Percentiles rank a stretch among this genome's conserved stretches.
phyloP scores from a whole-genome alignment of 1,140 invertebrate species.

The Psix sp. region DNA sequence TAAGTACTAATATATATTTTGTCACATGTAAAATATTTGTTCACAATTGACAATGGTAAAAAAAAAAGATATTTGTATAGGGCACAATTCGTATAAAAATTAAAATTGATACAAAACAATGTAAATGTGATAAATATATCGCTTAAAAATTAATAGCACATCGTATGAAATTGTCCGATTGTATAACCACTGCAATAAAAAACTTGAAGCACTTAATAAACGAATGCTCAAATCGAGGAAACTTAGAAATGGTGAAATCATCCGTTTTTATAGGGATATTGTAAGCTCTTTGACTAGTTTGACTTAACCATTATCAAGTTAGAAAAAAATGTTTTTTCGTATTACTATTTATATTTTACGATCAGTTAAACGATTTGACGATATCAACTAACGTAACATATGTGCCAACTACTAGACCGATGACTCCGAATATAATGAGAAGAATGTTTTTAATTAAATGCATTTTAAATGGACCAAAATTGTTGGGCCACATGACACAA shows the following conservation, averaged over 20 bases:
- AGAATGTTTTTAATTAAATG: constrained; percentile 82
- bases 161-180: too few species aligned
- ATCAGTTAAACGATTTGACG: constrained; percentile 44
- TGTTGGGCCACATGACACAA: constrained; percentile 80
- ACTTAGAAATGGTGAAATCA: too few species aligned
- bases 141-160: too few species aligned
- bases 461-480: constrained; percentile 72
- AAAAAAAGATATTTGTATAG: background rate
- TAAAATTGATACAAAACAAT: too few species aligned
- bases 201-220: too few species aligned
- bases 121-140: too few species aligned
- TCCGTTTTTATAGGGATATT: too few species aligned
- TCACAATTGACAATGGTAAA: background rate
- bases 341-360: background rate
- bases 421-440: constrained; percentile 82
- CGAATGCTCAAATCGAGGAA: too few species aligned
- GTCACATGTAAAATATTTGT: background rate
- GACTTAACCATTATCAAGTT: background rate
- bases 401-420: constrained; percentile 84
- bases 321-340: too few species aligned
- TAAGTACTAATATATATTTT: constrained; percentile 33
- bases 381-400: constrained; percentile 80
- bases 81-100: too few species aligned
- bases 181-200: too few species aligned
- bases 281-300: constrained; percentile 38